Conservation (phyloP, 2,797 vertebrate species). For the Molothrus aeneus region DNA sequence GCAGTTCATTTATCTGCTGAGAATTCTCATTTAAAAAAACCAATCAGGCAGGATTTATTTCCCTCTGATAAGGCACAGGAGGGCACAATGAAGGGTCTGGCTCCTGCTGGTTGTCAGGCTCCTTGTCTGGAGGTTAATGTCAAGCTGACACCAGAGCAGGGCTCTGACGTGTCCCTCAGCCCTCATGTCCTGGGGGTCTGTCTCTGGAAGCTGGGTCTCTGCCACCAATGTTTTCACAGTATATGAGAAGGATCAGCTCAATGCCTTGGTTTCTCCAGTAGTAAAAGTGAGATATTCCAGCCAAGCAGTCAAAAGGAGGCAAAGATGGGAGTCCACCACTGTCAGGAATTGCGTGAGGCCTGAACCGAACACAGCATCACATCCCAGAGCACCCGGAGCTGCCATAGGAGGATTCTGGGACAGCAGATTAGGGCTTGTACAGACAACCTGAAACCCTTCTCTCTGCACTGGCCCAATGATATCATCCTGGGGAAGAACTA, state of each 20-base stretch:
- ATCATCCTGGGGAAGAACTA: fast-evolving
- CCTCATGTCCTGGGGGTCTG: neutral
- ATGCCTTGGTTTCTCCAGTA: neutral
- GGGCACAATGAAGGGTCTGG: constrained; percentile 32
- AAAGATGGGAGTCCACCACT: neutral
- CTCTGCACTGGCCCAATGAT: neutral
- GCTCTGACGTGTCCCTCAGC: neutral
- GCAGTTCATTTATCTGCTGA: constrained; percentile 44
- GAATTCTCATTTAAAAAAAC: constrained; percentile 5
- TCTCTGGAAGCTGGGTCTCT: neutral
- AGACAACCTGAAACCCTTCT: neutral
- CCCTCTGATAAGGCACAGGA: constrained; percentile 29
- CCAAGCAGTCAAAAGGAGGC: neutral
- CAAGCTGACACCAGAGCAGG: neutral
- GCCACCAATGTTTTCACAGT: neutral
- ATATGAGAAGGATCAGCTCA: neutral
- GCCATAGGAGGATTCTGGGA: neutral
- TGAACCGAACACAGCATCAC: fast-evolving
- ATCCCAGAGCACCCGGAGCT: neutral
- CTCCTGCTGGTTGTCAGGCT: constrained; percentile 6
- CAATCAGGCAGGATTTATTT: constrained; percentile 46
- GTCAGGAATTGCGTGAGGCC: neutral
- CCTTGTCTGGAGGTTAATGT: neutral
- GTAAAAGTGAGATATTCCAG: neutral
- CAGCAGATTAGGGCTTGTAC: neutral